These are phyloP conservation scores for Caranx melampygus DNA, from an alignment of 2,113 vertebrate species.

Conservation along the genomic window DNA sequence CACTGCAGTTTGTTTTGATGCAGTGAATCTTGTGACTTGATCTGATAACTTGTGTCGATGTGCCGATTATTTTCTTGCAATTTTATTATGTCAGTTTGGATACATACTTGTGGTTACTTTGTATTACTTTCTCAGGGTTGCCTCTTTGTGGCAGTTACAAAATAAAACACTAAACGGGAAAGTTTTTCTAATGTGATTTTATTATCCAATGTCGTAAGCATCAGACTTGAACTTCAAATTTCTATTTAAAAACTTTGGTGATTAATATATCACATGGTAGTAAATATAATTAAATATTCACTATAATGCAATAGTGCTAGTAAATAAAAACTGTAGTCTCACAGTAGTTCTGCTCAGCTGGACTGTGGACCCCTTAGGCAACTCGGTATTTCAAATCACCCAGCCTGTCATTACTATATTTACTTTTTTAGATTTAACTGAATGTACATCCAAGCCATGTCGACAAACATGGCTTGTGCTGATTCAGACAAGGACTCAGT, in stretches of 20 bases:
- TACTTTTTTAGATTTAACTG: neutral
- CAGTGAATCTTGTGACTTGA: neutral
- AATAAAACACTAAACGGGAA: neutral
- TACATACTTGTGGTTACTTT: neutral
- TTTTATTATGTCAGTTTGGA: neutral
- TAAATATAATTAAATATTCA: too few species aligned
- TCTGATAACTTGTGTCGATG: neutral
- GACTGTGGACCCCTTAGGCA: too few species aligned
- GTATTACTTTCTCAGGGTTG: neutral
- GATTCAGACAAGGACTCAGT: slow-evolving; percentile 44
- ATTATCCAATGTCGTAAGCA: too few species aligned
- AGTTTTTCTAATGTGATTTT: too few species aligned
- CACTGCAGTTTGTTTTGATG: slow-evolving; percentile 15
- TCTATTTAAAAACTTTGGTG: too few species aligned
- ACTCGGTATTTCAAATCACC: too few species aligned
- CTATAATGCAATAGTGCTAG: too few species aligned
- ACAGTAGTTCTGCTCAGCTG: too few species aligned
- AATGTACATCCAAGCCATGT: rapidly evolving
- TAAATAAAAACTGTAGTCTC: too few species aligned
- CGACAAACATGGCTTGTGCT: slow-evolving; percentile 40
- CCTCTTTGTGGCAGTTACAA: neutral
- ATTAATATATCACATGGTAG: too few species aligned
- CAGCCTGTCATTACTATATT: neutral
- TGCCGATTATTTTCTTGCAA: neutral
- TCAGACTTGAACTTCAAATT: too few species aligned